phyloP scores from a whole-genome alignment of 2,113 vertebrate genomes.

The Eonycteris spelaea region DNA sequence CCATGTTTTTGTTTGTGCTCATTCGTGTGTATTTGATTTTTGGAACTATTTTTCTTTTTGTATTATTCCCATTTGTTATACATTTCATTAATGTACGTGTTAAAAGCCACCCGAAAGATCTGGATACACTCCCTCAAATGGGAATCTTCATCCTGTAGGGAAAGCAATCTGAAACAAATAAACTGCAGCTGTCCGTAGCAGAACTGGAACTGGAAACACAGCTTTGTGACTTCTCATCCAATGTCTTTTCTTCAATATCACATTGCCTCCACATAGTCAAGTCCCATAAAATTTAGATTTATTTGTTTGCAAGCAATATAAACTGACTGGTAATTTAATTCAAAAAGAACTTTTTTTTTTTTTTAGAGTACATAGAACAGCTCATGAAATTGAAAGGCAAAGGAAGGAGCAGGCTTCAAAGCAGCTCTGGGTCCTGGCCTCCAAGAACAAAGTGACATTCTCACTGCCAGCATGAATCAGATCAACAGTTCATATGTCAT shows the following conservation, averaged over 20 bases:
- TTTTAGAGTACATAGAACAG: background rate
- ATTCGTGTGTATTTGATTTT: slow-evolving; percentile 23
- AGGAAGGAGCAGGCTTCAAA: background rate
- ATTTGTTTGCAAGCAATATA: background rate
- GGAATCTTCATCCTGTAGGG: background rate
- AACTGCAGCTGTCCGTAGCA: background rate
- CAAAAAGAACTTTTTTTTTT: background rate
- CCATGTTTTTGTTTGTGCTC: slow-evolving; percentile 40
- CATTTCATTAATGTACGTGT: background rate
- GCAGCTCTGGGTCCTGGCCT: background rate
- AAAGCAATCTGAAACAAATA: background rate
- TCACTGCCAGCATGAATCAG: background rate
- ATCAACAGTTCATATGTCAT: too few relatives aligned
- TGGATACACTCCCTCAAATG: background rate
- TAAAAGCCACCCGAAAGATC: background rate
- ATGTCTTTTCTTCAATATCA: background rate
- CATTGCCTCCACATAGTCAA: background rate
- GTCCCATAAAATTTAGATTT: background rate
- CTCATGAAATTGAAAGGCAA: background rate
- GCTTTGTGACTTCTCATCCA: background rate
- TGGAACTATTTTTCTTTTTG: slow-evolving; percentile 15
- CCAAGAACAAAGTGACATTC: background rate
- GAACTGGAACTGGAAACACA: background rate
- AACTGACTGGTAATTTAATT: slow-evolving; percentile 15
- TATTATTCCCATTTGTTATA: slow-evolving; percentile 7